A percentile compares a stretch with the other conserved stretches of the same genome.
Evolutionary conservation across 2,888 invertebrate species (phyloP).

Genomic region (Meloe dianella): DNA sequence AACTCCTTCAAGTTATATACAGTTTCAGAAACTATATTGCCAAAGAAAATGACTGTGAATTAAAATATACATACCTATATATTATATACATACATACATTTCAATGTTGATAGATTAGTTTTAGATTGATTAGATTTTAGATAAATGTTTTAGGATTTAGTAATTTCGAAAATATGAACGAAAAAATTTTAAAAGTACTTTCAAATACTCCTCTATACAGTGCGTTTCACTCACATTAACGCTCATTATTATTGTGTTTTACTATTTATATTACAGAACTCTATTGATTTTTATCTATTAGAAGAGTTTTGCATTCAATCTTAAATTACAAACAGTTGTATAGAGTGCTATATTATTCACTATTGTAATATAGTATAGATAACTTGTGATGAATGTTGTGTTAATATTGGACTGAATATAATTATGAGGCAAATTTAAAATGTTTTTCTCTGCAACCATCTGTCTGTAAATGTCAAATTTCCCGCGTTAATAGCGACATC

Average conservation of each 20-base stretch:
- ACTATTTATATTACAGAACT: conserved; percentile 31
- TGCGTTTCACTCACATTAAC: conserved; percentile 42
- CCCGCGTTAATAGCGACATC: background rate
- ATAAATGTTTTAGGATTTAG: conserved; percentile 48
- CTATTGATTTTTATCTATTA: conserved; percentile 27
- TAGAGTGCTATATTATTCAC: conserved; percentile 35
- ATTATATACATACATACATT: conserved; percentile 47
- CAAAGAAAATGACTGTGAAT: conserved; percentile 60
- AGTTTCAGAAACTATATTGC: conserved; percentile 53
- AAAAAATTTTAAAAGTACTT: conserved; percentile 41
- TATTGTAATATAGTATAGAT: conserved; percentile 43
- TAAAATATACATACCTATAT: conserved; percentile 53
- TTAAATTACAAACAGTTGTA: conserved; percentile 33
- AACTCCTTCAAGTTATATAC: conserved; percentile 28
- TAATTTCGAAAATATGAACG: conserved; percentile 36
- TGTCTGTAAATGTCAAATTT: background rate
- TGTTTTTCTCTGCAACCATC: background rate
- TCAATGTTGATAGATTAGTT: conserved; percentile 51
- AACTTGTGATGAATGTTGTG: conserved; percentile 50
- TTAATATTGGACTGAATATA: conserved; percentile 51
- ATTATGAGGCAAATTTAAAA: background rate
- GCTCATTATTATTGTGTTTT: conserved; percentile 37
- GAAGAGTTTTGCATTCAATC: conserved; percentile 23
- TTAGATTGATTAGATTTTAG: conserved; percentile 46
- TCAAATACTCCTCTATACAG: conserved; percentile 35